Conservation (phyloP, 1,140 invertebrate genomes). For the Hestina assimilis region DNA sequence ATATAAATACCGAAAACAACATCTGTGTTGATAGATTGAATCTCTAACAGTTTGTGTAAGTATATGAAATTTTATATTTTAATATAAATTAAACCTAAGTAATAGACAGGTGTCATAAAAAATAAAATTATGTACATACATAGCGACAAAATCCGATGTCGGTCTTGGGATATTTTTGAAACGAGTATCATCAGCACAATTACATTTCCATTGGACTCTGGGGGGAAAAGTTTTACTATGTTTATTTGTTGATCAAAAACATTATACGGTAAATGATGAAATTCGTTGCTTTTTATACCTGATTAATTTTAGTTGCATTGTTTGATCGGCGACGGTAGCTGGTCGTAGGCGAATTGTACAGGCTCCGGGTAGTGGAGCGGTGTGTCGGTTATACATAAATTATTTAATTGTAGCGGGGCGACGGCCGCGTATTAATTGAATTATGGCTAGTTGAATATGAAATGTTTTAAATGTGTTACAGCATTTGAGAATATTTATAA, state of each 20-base stretch:
- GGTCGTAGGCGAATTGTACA: conserved; percentile 58
- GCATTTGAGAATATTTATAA: conserved; percentile 78
- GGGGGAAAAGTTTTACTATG: not conserved
- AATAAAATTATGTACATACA: conserved; percentile 29
- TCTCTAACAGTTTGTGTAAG: conserved; percentile 68
- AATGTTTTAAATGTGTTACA: conserved; percentile 78
- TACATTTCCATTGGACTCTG: not conserved
- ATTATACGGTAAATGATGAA: conserved; percentile 3
- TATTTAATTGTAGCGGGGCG: conserved; percentile 42
- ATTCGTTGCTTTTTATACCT: conserved; percentile 45
- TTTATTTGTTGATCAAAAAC: conserved; percentile 18
- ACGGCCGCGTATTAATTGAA: conserved; percentile 58
- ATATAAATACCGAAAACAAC: conserved; percentile 36
- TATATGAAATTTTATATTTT: conserved; percentile 76
- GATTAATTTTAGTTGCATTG: conserved; percentile 41
- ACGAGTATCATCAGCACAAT: not conserved
- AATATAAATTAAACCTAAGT: conserved; percentile 66
- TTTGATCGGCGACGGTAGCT: conserved; percentile 28
- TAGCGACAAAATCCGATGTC: conserved; percentile 42
- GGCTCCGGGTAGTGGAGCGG: conserved; percentile 38
- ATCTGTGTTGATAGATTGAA: conserved; percentile 55
- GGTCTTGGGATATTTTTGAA: conserved; percentile 6
- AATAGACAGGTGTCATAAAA: conserved; percentile 38
- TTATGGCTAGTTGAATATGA: conserved; percentile 76
- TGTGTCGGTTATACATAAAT: conserved; percentile 43